Percentiles rank a stretch among this genome's conserved stretches.
phyloP scores from a whole-genome alignment of 2,888 invertebrate species.

The Allacma fusca region DNA sequence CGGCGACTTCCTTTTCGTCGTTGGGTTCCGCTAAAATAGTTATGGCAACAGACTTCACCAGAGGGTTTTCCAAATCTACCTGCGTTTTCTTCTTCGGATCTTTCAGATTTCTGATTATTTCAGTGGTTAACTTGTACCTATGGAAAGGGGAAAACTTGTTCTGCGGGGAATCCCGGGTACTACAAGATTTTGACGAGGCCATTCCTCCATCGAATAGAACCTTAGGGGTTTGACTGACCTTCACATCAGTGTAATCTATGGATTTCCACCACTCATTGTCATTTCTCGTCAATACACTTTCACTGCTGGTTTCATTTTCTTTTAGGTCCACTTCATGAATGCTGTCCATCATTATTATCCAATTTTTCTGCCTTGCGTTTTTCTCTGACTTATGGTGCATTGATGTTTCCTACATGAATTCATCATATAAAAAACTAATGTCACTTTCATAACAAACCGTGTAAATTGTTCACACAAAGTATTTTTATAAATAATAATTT shows the following conservation, averaged over 20 bases:
- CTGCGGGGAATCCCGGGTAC: too few relatives aligned
- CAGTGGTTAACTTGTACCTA: slow-evolving; percentile 54
- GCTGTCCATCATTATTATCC: slow-evolving; percentile 55
- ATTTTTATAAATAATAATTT: too few relatives aligned
- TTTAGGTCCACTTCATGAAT: slow-evolving; percentile 50
- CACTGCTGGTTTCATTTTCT: slow-evolving; percentile 12
- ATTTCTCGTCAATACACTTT: background rate
- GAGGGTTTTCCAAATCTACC: slow-evolving; percentile 53
- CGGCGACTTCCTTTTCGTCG: slow-evolving; percentile 18
- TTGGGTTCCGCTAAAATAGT: slow-evolving; percentile 51
- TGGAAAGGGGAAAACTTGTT: slow-evolving; percentile 46
- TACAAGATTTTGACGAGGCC: background rate
- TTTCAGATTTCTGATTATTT: slow-evolving; percentile 55
- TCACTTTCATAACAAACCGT: too few relatives aligned
- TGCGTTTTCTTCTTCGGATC: slow-evolving; percentile 50
- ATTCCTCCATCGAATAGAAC: slow-evolving; percentile 24
- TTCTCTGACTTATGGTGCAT: slow-evolving; percentile 46
- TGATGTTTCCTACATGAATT: slow-evolving; percentile 53
- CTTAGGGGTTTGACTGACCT: slow-evolving; percentile 13
- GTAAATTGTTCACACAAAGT: too few relatives aligned
- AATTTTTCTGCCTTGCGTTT: slow-evolving; percentile 53
- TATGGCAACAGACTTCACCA: slow-evolving; percentile 55
- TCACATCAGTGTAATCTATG: slow-evolving; percentile 40
- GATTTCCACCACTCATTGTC: slow-evolving; percentile 8
- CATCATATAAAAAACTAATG: too few relatives aligned